A percentile compares a stretch with the other conserved stretches of the same genome.
These are phyloP conservation scores for Cecidostiba fungosa DNA, from an alignment of 2,888 invertebrate genomes.

Conservation along the genomic window DNA sequence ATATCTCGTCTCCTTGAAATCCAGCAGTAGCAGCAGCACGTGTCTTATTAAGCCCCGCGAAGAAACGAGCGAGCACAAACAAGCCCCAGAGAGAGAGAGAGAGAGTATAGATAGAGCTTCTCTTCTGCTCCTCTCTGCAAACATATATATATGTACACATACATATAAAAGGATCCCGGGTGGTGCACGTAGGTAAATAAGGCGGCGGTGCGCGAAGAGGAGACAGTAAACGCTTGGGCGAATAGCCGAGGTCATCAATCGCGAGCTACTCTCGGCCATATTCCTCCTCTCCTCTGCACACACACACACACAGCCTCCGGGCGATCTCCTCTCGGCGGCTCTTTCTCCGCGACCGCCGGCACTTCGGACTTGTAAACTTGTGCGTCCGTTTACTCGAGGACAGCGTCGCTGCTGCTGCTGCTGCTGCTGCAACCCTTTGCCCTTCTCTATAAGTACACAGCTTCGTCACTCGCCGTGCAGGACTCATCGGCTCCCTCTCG, in stretches of 20 bases:
- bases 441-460: constrained; percentile 34
- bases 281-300: constrained; percentile 44
- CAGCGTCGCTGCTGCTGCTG: no score
- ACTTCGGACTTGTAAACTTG: constrained; percentile 60
- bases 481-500: constrained; percentile 61
- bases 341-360: background rate
- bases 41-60: constrained; percentile 18
- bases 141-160: background rate
- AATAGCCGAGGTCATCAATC: constrained; percentile 56
- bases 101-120: no score
- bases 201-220: constrained; percentile 28
- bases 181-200: constrained; percentile 57
- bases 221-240: constrained; percentile 51
- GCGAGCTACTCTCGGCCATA: constrained; percentile 37
- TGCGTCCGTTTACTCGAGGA: constrained; percentile 48
- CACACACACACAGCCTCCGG: constrained; percentile 37
- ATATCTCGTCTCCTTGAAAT: no score
- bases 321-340: constrained; percentile 6
- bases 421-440: constrained; percentile 28
- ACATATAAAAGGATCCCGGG: background rate
- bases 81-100: background rate
- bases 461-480: constrained; percentile 43
- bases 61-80: constrained; percentile 10
- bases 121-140: background rate
- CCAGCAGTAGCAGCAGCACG: background rate